phyloP scores from a whole-genome alignment of 2,113 vertebrate species.

The Cyphomyrus plagiostoma region DNA sequence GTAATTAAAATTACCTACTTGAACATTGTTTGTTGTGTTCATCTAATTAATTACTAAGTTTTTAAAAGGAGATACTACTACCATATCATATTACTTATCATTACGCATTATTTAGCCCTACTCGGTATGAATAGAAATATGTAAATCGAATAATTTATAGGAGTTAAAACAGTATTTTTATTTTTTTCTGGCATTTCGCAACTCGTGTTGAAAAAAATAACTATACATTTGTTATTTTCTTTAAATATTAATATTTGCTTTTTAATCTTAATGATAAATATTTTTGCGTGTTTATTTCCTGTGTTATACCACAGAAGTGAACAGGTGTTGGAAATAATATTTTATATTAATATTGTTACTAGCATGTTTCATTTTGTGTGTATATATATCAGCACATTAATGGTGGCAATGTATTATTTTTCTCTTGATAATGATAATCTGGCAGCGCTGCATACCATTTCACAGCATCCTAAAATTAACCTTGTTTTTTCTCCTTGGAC shows the following conservation, averaged over 20 bases:
- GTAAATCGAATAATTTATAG: background rate
- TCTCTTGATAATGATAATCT: background rate
- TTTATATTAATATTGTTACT: background rate
- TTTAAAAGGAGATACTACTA: background rate
- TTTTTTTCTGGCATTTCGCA: background rate
- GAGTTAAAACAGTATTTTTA: background rate
- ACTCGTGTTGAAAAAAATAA: background rate
- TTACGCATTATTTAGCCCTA: background rate
- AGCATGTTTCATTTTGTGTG: background rate
- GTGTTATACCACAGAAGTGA: background rate
- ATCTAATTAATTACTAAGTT: background rate
- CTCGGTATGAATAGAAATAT: background rate
- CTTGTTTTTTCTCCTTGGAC: background rate
- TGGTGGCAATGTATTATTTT: background rate
- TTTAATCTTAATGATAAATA: background rate
- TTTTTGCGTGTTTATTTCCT: background rate
- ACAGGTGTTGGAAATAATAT: background rate
- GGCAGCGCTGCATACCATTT: background rate
- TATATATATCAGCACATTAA: background rate
- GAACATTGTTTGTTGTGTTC: background rate
- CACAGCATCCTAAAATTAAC: background rate
- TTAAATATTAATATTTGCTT: background rate
- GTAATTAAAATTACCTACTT: background rate
- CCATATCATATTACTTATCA: background rate
- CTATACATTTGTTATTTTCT: background rate